A percentile compares a stretch with the other conserved stretches of the same genome.
phyloP scores from a whole-genome alignment of 2,113 vertebrate genomes.

The Nesogale talazaci region DNA sequence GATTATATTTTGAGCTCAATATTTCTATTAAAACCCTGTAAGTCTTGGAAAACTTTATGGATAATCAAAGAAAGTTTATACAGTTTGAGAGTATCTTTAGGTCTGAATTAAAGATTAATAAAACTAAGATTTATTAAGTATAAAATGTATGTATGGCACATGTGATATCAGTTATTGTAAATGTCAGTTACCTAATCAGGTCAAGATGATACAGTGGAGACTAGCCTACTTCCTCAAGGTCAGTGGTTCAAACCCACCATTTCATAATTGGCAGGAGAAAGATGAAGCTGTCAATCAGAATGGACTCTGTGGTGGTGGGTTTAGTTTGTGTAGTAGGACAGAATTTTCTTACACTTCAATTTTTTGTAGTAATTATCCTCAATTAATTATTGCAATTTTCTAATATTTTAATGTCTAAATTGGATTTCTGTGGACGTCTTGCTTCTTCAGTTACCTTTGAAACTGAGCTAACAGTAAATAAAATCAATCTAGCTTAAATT shows the following conservation, averaged over 20 bases:
- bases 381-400: not conserved
- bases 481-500: conserved; percentile 39
- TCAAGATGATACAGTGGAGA: no score
- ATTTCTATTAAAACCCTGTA: not conserved
- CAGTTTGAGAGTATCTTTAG: not conserved
- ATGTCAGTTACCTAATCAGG: not conserved
- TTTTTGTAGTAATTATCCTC: not conserved
- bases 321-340: no score
- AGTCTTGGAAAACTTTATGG: conserved; percentile 3
- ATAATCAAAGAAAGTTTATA: not conserved
- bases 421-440: not conserved
- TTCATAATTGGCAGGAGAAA: no score
- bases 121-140: not conserved
- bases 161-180: conserved; percentile 2
- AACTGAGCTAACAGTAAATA: conserved; percentile 5
- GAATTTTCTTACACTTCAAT: no score
- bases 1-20: not conserved
- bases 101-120: conserved; percentile 33
- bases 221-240: no score
- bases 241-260: no score
- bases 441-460: conserved; percentile 12
- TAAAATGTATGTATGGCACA: not conserved
- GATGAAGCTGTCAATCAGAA: no score
- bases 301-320: no score
- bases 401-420: conserved; percentile 7